phyloP scores from a whole-genome alignment of 2,888 invertebrate genomes.

The Pantelozetes paolii region DNA sequence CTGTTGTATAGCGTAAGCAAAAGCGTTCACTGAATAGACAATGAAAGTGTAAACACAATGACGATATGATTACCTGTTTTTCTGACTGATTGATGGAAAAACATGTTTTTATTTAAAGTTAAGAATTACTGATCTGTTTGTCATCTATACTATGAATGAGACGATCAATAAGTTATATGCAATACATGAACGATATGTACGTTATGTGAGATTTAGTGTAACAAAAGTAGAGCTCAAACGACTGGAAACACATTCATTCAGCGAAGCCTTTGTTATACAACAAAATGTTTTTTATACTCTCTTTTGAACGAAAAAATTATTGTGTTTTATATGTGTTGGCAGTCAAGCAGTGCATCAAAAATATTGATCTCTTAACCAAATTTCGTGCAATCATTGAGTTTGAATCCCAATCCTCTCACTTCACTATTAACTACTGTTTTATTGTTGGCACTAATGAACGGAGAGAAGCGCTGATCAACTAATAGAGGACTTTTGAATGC shows the following conservation, averaged over 20 bases:
- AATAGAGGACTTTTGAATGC: not conserved
- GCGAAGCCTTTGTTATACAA: conserved; percentile 30
- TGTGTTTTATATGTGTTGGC: conserved; percentile 16
- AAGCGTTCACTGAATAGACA: not conserved
- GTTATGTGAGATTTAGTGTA: too few species aligned
- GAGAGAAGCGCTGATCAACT: conserved; percentile 6
- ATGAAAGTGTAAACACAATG: not conserved
- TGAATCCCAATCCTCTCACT: not conserved
- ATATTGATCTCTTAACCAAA: conserved; percentile 21
- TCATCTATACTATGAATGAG: not conserved
- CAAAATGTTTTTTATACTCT: conserved; percentile 21
- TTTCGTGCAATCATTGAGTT: conserved; percentile 26
- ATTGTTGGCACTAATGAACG: not conserved
- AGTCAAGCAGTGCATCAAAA: conserved; percentile 18
- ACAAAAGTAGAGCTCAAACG: conserved; percentile 24
- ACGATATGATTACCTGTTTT: conserved; percentile 15
- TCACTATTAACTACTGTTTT: not conserved
- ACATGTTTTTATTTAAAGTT: conserved; percentile 15
- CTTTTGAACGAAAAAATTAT: conserved; percentile 4
- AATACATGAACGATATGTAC: not conserved
- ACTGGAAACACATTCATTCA: conserved; percentile 26
- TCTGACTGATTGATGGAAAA: not conserved
- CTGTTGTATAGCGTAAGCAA: too few species aligned
- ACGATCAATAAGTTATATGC: conserved; percentile 12
- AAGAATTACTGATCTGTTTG: conserved; percentile 4